Base-by-base conservation (phyloP, 2,888 invertebrate species). In the Acanthosepion pharaonis region DNA sequence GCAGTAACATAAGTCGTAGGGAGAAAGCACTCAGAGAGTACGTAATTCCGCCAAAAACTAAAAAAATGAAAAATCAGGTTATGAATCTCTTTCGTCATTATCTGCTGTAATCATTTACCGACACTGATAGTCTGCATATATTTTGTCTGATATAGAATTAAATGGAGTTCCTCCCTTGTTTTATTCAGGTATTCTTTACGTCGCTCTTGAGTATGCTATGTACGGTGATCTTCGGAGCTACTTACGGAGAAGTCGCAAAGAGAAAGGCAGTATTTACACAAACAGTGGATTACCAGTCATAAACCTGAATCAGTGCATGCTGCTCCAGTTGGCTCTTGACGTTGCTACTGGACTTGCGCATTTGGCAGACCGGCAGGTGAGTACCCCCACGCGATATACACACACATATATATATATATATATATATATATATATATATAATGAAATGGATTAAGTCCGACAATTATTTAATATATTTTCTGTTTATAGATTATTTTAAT, bases 131-230 rank as follows among this genome's bases (percentile, higher is more conserved):
- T 23, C 23, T 59, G 20, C 20, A 5, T 59, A 1, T 23, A n/a
- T n/a, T 0, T 23, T n/a, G 18, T 92, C 23, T 25, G 28, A 92
- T 42, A 92, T 42, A 23, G n/a, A 48, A 92, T 18, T 15, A 91
- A 2, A 23, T 59, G 59, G 23, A 59, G 5, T 59, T 42, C 18
- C 25, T n/a, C 33, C 28, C 94, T 49, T 28, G n/a, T 93, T 59
- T 28, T 91, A 91, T 93, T 18, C 94, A 97, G 97, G 96, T 33
- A 96, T 96, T 25, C 95, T 96, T 95, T 96, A 96, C 94, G 96
- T 97, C 64, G 96, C 97, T 18, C 96, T 97, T 96, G 97, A 97
- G 94, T 97, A 96, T 94, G 96, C 96, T 94, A 95, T 95, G 92
- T 96, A 96, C 94, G 97, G 97, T 0, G 97, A 97, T 95, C 95